Conservation (phyloP, 2,113 vertebrate species). For the Rhea americana region DNA sequence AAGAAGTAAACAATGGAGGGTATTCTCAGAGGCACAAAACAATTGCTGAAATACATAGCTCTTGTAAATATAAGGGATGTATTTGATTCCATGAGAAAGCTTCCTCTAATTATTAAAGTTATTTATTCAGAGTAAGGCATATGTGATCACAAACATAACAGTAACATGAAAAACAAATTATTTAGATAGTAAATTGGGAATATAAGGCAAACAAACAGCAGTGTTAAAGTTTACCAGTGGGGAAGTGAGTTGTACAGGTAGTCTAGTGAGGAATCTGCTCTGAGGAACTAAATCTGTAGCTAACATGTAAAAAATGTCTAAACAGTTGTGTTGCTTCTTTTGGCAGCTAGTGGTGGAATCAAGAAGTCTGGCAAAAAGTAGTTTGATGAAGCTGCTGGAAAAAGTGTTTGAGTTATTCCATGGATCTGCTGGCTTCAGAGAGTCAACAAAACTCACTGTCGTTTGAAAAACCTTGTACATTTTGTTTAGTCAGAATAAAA, state of each 20-base stretch:
- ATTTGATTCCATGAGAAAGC: not conserved
- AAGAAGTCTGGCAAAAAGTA: slow-evolving; percentile 98
- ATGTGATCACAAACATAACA: not conserved
- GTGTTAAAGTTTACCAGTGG: not conserved
- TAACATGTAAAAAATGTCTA: not conserved
- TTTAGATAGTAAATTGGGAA: not conserved
- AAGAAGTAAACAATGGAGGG: not conserved
- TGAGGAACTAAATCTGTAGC: not conserved
- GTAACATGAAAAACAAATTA: not conserved
- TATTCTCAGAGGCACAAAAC: not conserved
- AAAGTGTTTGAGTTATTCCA: not conserved
- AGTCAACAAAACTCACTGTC: not conserved
- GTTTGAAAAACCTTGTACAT: slow-evolving; percentile 65
- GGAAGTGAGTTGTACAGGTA: not conserved
- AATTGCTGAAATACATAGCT: not conserved
- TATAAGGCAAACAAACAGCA: not conserved
- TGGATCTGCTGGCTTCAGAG: slow-evolving; percentile 29
- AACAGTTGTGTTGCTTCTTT: slow-evolving; percentile 34
- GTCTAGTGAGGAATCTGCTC: not conserved
- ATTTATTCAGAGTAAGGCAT: not conserved
- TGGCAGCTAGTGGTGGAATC: slow-evolving; percentile 87
- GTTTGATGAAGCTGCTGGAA: not conserved
- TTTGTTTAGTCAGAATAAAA: slow-evolving; percentile 70
- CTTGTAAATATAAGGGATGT: not conserved
- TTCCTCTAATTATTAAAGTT: not conserved